Evolutionary conservation across 2,113 vertebrate genomes (phyloP).

Genomic region (Entomyzon cyanotis): DNA sequence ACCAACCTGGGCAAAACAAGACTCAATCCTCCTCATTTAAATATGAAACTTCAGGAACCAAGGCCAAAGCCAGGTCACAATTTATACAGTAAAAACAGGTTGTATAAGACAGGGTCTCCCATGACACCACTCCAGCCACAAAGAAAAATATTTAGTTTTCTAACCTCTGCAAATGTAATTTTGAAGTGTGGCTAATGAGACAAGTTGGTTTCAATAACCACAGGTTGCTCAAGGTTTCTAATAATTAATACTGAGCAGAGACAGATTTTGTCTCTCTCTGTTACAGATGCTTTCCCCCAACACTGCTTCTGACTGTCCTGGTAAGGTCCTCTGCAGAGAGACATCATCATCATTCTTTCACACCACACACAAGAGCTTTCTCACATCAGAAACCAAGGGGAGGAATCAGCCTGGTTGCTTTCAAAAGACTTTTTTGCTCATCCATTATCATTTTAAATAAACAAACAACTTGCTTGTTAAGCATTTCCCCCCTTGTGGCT

Average conservation of each 20-base stretch:
- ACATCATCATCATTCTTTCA: rapidly evolving
- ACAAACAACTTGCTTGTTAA: background rate
- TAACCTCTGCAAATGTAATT: constrained; percentile 34
- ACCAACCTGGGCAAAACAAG: background rate
- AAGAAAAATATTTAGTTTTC: constrained; percentile 48
- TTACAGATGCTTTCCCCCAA: background rate
- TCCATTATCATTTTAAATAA: background rate
- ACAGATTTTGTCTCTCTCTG: background rate
- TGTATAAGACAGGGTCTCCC: constrained; percentile 10
- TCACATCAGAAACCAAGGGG: background rate
- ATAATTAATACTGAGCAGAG: background rate
- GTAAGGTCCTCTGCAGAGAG: background rate
- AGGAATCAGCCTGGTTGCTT: background rate
- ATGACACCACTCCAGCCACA: background rate
- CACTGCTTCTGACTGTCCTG: background rate
- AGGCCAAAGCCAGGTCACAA: constrained; percentile 1
- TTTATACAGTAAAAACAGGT: background rate
- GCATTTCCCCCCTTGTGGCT: background rate
- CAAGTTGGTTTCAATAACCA: background rate
- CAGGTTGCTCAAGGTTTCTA: background rate
- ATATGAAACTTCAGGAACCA: background rate
- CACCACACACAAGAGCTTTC: background rate
- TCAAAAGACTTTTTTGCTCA: background rate
- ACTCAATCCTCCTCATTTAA: background rate
- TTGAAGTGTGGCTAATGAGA: constrained; percentile 1